phyloP scores from a whole-genome alignment of 2,113 vertebrate species.

The Carollia perspicillata region DNA sequence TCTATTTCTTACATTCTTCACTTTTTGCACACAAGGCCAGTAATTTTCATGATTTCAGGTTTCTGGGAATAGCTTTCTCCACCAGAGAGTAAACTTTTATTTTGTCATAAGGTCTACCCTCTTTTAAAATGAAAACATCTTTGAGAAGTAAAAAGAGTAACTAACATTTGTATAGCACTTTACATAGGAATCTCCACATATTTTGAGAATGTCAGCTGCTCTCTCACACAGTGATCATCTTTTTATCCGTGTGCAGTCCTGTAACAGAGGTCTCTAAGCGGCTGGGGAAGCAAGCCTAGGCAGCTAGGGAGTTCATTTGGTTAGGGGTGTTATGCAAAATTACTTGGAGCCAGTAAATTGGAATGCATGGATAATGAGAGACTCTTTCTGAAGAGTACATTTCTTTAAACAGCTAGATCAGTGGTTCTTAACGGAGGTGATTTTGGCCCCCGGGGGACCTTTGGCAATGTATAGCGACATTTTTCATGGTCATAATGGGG shows the following conservation, averaged over 20 bases:
- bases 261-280: neutral
- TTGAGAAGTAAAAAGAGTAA: slow-evolving; percentile 23
- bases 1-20: neutral
- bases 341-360: neutral
- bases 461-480: neutral
- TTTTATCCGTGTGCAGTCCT: neutral
- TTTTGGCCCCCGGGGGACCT: neutral
- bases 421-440: neutral
- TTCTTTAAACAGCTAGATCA: neutral
- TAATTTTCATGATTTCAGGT: neutral
- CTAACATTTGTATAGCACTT: neutral
- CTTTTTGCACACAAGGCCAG: neutral
- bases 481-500: neutral
- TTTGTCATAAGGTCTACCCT: neutral
- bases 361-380: neutral
- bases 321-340: neutral
- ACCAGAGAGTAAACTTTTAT: neutral
- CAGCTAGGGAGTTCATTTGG: neutral
- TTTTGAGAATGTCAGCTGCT: neutral
- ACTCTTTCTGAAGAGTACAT: neutral
- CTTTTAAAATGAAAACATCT: neutral
- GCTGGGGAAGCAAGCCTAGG: neutral
- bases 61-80: neutral
- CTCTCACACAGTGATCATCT: neutral
- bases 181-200: neutral